Evolutionary conservation across 37 sponge, comb jelly and placozoan species (phyloP), one percentile per base, ranked within the genome.

Genomic region (Chondrosia reniformis): DNA sequence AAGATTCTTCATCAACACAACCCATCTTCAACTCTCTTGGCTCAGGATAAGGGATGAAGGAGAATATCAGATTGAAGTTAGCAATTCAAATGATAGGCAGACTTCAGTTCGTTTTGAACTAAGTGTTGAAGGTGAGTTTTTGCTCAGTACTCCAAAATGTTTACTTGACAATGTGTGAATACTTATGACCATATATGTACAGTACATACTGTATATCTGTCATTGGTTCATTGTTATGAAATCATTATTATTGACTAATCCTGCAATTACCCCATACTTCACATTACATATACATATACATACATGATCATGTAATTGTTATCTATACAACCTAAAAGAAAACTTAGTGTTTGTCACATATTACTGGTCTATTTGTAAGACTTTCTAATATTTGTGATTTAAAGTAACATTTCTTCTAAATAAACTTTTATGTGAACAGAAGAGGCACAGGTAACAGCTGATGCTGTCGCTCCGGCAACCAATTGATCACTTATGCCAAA

Each of bases 401-500:
- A n/a, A n/a, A n/a, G n/a, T n/a, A n/a, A n/a, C n/a, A n/a, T n/a
- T 49, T 49, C 52, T 10, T 49, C 10, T 49, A 15, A 49, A 49
- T 49, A 15, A 15, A 19, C 52, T 49, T 10, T 49, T 19, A 49
- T 49, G 52, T 10, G 15, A 49, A 49, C 52, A 49, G 52, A n/a
- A n/a, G 27, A 56, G 3, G 4, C 66, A 13, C 66, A 64, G 66
- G 66, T 64, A 64, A 36, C 66, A 64, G 66, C 34, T 21, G 34
- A 34, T 32, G 19, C 52, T 49, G 52, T 15, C 52, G 15, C 52
- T 49, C 52, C 52, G 15, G 15, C 52, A 15, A 49, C 15, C 15
- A 49, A 15, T 19, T 36, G 17, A 27, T 64, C 66, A 21, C 31
- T 32, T 30, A 32, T 13, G 34, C 2, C 34, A 32, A 64, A 64